Conservation (phyloP, 2,888 invertebrate species). For the Belgica antarctica region DNA sequence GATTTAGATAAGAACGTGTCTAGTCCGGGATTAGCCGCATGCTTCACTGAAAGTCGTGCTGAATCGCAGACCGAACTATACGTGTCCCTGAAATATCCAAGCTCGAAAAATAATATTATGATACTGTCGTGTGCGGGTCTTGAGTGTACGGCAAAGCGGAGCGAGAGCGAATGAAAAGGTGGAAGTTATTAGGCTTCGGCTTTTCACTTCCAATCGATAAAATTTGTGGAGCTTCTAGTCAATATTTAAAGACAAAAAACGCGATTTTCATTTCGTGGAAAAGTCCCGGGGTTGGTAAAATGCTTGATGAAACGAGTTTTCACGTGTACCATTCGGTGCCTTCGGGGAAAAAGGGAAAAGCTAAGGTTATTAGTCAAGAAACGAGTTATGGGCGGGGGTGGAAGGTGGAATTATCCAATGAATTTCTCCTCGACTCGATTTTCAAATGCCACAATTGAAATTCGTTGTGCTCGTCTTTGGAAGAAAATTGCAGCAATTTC, state of each 20-base stretch:
- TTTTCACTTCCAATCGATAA: constrained; percentile 1
- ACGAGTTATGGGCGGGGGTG: background rate
- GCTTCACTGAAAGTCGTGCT: too few relatives aligned
- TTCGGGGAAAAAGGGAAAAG: background rate
- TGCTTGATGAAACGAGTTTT: background rate
- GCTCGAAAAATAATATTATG: background rate
- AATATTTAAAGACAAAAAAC: constrained; percentile 25
- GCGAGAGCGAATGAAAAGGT: background rate
- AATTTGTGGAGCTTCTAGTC: constrained; percentile 5
- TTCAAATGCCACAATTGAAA: background rate
- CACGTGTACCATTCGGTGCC: constrained; percentile 26
- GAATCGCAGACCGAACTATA: too few relatives aligned
- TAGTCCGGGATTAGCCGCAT: too few relatives aligned
- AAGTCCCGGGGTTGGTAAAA: background rate
- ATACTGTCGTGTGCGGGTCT: background rate
- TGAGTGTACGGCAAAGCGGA: background rate
- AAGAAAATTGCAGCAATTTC: background rate
- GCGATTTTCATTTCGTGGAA: background rate
- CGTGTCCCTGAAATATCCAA: too few relatives aligned
- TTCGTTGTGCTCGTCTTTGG: background rate
- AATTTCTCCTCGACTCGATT: constrained; percentile 13
- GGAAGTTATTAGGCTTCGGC: constrained; percentile 3
- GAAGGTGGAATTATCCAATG: constrained; percentile 20
- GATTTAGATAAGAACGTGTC: too few relatives aligned
- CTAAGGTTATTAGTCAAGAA: constrained; percentile 1